Conservation (phyloP, 2,797 vertebrate species). For the Cyclura pinguis region DNA sequence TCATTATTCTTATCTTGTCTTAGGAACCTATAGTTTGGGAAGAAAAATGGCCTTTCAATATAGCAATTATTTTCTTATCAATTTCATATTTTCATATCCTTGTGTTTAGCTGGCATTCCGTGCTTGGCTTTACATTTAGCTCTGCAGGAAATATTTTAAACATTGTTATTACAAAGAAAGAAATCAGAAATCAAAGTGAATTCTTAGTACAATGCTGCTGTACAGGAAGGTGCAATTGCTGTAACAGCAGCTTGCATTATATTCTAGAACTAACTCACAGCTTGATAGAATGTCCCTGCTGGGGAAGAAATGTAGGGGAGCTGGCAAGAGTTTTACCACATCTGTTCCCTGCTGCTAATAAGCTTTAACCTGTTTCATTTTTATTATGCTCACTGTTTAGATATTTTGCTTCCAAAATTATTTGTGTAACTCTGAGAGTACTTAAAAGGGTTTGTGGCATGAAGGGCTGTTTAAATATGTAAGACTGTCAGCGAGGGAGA, state of each 20-base stretch:
- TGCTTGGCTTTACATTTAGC: constrained; percentile 74
- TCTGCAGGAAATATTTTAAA: constrained; percentile 75
- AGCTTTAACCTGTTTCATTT: constrained; percentile 94
- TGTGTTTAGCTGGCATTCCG: constrained; percentile 64
- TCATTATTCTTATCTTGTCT: constrained; percentile 71
- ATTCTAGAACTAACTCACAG: constrained; percentile 80
- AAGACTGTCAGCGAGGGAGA: constrained; percentile 77
- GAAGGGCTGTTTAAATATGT: constrained; percentile 80
- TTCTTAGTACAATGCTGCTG: constrained; percentile 76
- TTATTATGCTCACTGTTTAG: constrained; percentile 93
- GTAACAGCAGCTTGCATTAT: constrained; percentile 77
- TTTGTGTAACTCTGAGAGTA: constrained; percentile 80
- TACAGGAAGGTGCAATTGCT: constrained; percentile 81
- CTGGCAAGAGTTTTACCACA: constrained; percentile 89
- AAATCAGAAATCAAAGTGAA: constrained; percentile 82
- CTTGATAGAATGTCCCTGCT: constrained; percentile 89
- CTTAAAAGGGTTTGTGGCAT: constrained; percentile 79
- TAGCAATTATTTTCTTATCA: constrained; percentile 77
- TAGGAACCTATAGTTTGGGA: constrained; percentile 61
- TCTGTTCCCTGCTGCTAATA: constrained; percentile 93
- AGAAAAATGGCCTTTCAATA: constrained; percentile 69
- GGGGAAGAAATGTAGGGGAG: constrained; percentile 96
- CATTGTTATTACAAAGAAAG: constrained; percentile 75
- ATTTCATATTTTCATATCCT: constrained; percentile 73
- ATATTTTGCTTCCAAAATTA: constrained; percentile 86